Conservation (phyloP, 2,113 vertebrate genomes). For the Pampusana beccarii region DNA sequence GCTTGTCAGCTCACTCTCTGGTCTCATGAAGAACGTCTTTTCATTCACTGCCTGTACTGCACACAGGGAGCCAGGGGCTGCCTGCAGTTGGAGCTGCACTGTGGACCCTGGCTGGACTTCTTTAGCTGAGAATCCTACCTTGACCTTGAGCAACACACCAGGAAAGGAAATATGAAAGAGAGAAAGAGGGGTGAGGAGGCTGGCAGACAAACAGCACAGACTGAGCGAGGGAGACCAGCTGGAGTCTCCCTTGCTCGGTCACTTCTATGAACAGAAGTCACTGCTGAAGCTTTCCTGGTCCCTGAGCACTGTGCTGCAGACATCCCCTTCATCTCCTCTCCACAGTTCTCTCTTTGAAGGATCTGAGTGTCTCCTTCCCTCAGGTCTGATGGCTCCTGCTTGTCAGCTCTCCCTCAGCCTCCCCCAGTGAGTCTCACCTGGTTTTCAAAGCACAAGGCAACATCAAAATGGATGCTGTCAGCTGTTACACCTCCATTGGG, state of each 20-base stretch:
- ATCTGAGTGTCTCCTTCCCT: background rate
- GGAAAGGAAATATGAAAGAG: background rate
- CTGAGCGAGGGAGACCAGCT: background rate
- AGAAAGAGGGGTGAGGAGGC: background rate
- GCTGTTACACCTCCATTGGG: constrained; percentile 76
- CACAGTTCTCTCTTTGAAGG: background rate
- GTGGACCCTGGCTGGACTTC: constrained; percentile 76
- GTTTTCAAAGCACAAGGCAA: constrained; percentile 82
- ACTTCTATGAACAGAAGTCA: background rate
- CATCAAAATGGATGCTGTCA: constrained; percentile 68
- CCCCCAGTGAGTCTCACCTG: constrained; percentile 68
- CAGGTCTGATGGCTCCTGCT: background rate
- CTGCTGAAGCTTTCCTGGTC: background rate
- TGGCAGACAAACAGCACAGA: background rate
- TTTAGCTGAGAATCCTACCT: constrained; percentile 67
- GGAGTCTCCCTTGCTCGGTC: background rate
- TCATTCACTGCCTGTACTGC: constrained; percentile 80
- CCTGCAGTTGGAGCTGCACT: constrained; percentile 71
- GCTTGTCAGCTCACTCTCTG: constrained; percentile 73
- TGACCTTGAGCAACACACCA: constrained; percentile 60
- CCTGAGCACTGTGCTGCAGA: background rate
- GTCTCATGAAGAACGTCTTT: constrained; percentile 72
- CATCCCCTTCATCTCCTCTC: background rate
- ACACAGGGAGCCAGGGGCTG: constrained; percentile 81
- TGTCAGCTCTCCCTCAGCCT: background rate